Conservation (phyloP, 2,797 vertebrate species). For the Platalea minor region DNA sequence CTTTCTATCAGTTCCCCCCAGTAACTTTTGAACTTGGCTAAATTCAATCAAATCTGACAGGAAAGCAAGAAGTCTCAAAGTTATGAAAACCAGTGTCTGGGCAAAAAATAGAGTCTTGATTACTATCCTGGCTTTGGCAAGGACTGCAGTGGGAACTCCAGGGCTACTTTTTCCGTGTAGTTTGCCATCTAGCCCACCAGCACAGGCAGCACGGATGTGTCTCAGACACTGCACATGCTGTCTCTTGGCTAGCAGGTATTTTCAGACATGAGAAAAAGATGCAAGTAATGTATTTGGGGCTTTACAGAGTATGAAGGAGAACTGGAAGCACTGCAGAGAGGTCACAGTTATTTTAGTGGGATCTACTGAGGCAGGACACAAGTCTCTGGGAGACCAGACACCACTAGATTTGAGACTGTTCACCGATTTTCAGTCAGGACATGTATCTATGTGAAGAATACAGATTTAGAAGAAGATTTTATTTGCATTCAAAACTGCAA, state of each 20-base stretch:
- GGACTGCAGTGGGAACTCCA: background rate
- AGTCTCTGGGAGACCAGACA: background rate
- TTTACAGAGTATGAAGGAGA: background rate
- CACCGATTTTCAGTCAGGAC: background rate
- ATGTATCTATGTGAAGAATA: background rate
- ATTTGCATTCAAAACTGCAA: background rate
- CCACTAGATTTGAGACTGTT: background rate
- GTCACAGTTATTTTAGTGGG: background rate
- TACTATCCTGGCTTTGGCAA: background rate
- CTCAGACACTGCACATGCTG: accelerated
- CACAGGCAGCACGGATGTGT: background rate
- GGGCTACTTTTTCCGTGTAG: background rate
- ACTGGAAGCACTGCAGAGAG: background rate
- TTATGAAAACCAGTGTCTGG: background rate
- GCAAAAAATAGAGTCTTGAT: background rate
- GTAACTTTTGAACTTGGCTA: background rate
- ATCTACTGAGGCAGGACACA: background rate
- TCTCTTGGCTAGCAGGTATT: background rate
- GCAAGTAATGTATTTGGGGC: background rate
- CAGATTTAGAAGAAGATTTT: background rate
- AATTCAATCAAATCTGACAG: background rate
- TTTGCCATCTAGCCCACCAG: background rate
- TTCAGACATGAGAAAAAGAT: background rate
- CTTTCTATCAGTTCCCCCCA: background rate
- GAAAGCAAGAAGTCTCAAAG: background rate